These are phyloP conservation scores for Nasonia longicornis DNA, from an alignment of 1,140 invertebrate genomes.

Conservation along the genomic window DNA sequence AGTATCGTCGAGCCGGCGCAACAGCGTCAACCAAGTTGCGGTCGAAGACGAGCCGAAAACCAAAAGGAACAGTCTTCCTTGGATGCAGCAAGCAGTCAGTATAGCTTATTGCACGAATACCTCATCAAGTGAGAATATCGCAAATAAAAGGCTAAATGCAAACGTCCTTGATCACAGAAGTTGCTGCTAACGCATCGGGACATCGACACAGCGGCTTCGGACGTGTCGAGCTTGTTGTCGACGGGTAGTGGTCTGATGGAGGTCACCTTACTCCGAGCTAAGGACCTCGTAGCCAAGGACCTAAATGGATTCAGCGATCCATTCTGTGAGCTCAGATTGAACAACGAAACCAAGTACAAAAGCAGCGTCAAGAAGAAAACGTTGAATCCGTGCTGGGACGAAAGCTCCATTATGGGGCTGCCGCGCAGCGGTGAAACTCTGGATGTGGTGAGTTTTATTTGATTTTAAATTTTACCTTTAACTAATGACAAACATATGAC, in stretches of 20 bases:
- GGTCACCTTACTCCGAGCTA: slow-evolving; percentile 63
- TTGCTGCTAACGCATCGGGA: slow-evolving; percentile 61
- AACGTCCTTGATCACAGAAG: slow-evolving; percentile 53
- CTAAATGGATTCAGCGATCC: slow-evolving; percentile 72
- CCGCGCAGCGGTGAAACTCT: slow-evolving; percentile 65
- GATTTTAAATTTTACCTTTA: background rate
- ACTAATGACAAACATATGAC: background rate
- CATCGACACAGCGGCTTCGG: slow-evolving; percentile 58
- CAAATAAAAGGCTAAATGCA: background rate
- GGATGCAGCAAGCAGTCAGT: slow-evolving; percentile 67
- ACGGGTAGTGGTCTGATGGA: slow-evolving; percentile 66
- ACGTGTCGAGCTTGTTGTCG: slow-evolving; percentile 64
- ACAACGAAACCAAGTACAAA: slow-evolving; percentile 70
- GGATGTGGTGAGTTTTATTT: slow-evolving; percentile 66
- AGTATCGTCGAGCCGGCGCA: slow-evolving; percentile 52
- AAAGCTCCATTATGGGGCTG: slow-evolving; percentile 70
- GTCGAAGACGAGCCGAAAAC: slow-evolving; percentile 55
- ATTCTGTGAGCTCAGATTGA: slow-evolving; percentile 70
- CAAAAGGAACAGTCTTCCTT: slow-evolving; percentile 64
- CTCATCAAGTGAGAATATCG: background rate
- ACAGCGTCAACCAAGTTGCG: slow-evolving; percentile 50
- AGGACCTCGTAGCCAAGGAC: slow-evolving; percentile 66
- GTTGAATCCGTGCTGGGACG: slow-evolving; percentile 72
- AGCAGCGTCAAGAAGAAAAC: slow-evolving; percentile 73
- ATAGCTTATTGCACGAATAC: background rate